Evolutionary conservation across 2,113 vertebrate genomes (phyloP).

Genomic region (Lepisosteus osseus): DNA sequence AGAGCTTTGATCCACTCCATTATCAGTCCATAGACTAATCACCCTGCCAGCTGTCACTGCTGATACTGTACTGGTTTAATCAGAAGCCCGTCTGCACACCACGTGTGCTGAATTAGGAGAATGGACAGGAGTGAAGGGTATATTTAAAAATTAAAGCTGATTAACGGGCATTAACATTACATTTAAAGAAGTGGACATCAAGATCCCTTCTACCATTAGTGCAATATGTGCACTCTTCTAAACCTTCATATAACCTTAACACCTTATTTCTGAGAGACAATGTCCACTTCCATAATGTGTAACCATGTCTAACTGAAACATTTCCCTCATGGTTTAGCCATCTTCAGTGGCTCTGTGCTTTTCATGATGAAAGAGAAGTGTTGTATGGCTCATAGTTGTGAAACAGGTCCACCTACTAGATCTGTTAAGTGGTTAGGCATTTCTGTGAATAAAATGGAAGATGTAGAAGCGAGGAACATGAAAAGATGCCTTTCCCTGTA

Average conservation of each 20-base stretch:
- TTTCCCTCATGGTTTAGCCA: no score
- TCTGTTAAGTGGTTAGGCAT: no score
- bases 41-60: slow-evolving; percentile 68
- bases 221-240: slow-evolving; percentile 33
- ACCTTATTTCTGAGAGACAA: no score
- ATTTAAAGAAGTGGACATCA: slow-evolving; percentile 47
- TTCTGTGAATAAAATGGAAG: no score
- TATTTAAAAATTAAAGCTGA: slow-evolving; percentile 69
- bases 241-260: neutral
- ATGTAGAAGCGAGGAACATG: no score
- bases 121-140: slow-evolving; percentile 43
- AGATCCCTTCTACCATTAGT: slow-evolving; percentile 22
- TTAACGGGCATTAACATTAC: slow-evolving; percentile 49
- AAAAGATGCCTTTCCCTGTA: no score
- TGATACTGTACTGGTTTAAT: slow-evolving; percentile 31
- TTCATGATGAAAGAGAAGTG: no score
- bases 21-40: slow-evolving; percentile 54
- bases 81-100: slow-evolving; percentile 42
- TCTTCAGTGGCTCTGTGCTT: no score
- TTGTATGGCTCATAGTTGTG: no score
- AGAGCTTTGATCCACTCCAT: slow-evolving; percentile 56
- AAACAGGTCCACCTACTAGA: no score
- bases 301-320: no score
- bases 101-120: slow-evolving; percentile 43
- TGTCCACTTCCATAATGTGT: no score